Percentiles rank a stretch among this genome's conserved stretches.
These are phyloP conservation scores for Scortum barcoo DNA, from an alignment of 2,113 vertebrate genomes.

Conservation along the genomic window DNA sequence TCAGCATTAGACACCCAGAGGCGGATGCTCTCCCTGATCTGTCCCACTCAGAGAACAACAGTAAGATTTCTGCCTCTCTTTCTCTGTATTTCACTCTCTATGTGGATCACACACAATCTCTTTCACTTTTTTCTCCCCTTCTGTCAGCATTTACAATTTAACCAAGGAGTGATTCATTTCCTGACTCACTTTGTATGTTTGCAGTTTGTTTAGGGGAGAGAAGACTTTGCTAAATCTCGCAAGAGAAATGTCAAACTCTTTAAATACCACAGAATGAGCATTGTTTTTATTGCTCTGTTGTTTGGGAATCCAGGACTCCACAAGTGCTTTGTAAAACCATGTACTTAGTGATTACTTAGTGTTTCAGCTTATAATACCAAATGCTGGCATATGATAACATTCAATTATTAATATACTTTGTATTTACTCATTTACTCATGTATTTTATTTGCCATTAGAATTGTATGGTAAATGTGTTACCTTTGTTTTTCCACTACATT, in stretches of 20 bases:
- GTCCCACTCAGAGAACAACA: conserved; percentile 75
- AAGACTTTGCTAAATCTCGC: conserved; percentile 6
- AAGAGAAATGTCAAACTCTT: conserved; percentile 4
- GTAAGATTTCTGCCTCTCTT: conserved; percentile 67
- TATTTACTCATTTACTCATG: neutral
- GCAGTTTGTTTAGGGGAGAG: conserved; percentile 26
- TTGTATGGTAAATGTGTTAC: neutral
- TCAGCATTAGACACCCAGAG: conserved; percentile 60
- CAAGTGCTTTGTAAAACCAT: neutral
- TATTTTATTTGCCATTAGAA: neutral
- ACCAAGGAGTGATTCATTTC: conserved; percentile 51
- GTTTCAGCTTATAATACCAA: neutral
- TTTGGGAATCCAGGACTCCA: neutral
- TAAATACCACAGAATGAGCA: conserved; percentile 5
- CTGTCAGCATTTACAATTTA: conserved; percentile 16
- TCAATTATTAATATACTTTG: neutral
- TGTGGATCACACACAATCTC: neutral
- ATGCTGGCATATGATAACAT: neutral
- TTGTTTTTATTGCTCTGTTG: neutral
- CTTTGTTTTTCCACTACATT: neutral
- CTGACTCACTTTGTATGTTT: conserved; percentile 47
- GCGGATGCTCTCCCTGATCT: conserved; percentile 67
- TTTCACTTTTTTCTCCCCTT: conserved; percentile 14
- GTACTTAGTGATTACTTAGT: neutral
- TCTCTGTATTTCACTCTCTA: neutral